phyloP scores from a whole-genome alignment of 2,888 invertebrate species.

The Drosophila kanekoi region DNA sequence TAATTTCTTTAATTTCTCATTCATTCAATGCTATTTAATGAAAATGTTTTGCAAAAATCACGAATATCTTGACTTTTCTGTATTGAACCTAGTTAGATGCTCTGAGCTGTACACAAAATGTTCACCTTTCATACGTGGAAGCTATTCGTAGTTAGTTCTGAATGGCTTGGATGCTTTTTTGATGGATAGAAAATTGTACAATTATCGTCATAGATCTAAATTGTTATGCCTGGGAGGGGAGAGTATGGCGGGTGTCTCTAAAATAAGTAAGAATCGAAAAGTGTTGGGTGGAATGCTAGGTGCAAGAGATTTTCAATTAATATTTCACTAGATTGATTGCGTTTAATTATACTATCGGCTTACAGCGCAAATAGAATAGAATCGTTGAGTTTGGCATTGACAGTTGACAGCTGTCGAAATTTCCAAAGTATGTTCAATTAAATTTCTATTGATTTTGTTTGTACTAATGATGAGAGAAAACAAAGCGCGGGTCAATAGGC shows the following conservation, averaged over 20 bases:
- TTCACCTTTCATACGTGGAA: constrained; percentile 3
- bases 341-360: constrained; percentile 50
- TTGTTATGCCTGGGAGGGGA: constrained; percentile 5
- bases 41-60: too few relatives aligned
- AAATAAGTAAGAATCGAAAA: background rate
- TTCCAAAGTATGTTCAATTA: constrained; percentile 63
- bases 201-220: constrained; percentile 31
- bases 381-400: constrained; percentile 45
- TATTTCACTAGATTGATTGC: constrained; percentile 72
- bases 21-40: too few relatives aligned
- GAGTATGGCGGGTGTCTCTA: background rate
- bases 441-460: constrained; percentile 47
- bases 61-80: background rate
- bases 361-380: constrained; percentile 19
- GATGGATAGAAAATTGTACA: constrained; percentile 52
- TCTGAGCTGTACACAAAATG: constrained; percentile 2
- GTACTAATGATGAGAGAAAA: constrained; percentile 13
- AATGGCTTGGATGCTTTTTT: constrained; percentile 26
- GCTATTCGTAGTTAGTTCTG: constrained; percentile 24
- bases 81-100: constrained; percentile 1
- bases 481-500: constrained; percentile 47
- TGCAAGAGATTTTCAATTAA: constrained; percentile 53
- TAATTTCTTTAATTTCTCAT: too few relatives aligned
- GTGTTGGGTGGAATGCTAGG: background rate
- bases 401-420: constrained; percentile 68